Base-by-base conservation (phyloP, 2,113 vertebrate species). In the Plectropomus leopardus region DNA sequence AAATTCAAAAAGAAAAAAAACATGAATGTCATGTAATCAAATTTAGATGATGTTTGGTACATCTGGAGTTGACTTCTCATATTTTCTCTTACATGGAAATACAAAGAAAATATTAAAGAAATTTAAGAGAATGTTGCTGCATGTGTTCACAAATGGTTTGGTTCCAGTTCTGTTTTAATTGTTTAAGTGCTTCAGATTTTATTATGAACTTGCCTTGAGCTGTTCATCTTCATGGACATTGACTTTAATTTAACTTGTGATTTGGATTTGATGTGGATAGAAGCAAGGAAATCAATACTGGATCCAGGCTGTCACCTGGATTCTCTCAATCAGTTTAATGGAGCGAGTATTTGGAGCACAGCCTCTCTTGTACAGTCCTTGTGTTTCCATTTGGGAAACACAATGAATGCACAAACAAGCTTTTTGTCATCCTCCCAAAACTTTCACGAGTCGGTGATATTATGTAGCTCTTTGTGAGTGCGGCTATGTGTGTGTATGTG, bases 251-350 rank as follows among this genome's bases (percentile, higher is more conserved):
- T 60, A 78, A 77, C 61, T 58, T 34, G 58, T 4, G 59, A 80
- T 88, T 83, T 77, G 76, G 53, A 76, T 86, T 71, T 74, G 47
- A 90, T 80, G 53, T 80, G 72, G 72, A 75, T 72, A 67, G 80
- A 76, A 83, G 63, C 68, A 26, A 59, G 45, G 11, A 30, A 76
- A 84, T 85, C 17, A 78, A 90, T 86, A 74, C 40, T 74, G 71
- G 78, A 86, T 72, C 26, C 26, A 53, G 34, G 78, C 50, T 80
- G 88, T 86, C 85, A 83, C 72, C 79, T 86, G 78, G 65, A 90
- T 88, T 67, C 65, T 78, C 72, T 89, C 87, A 89, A 83, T 90
- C 81, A 78, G 71, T 82, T 78, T 76, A 85, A 89, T 90, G 81
- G 87, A 81, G 69, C 36, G 9, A 68, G 61, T 76, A 55, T 87